Evolutionary conservation across 2,797 vertebrate species (phyloP), one percentile per base, ranked within the genome.

Genomic region (Ctenopoma kingsleyae): DNA sequence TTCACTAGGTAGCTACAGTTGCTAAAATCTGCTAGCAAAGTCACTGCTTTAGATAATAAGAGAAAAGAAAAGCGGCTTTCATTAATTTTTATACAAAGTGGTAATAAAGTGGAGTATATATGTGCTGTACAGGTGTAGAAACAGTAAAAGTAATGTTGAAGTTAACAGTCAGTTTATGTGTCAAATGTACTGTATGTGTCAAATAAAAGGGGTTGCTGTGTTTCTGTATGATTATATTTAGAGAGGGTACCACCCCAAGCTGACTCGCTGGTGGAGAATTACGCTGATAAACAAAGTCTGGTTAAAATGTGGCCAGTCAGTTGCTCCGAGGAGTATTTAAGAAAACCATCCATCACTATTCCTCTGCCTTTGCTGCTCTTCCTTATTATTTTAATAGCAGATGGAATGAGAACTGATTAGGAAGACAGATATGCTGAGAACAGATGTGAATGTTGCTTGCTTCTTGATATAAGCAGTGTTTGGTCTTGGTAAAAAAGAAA

Each of bases 181-280:
- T 51, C 22, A 41, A 15, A 62, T 41, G 27, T 30, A 7, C 25
- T 12, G 30, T 44, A 4, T 19, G 8, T 36, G 9, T 51, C 30
- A 41, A 15, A 57, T 41, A 13, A 57, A 35, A 52, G 4, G 22
- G 35, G 35, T 1, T 8, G 48, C 23, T 56, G 41, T 72, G 71
- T 63, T 62, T 36, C 40, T 63, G 23, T 46, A 20, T 38, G 5
- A 71, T 55, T 38, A 44, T 53, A 66, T 49, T 51, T 48, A 51
- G 32, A 35, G 50, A 79, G 63, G 71, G 73, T 86, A 89, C 87
- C 86, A 79, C 76, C 86, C 72, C n/a, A 20, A 60, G 43, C 62
- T 87, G 85, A 90, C 65, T 90, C 86, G 92, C 22, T 5, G 11
- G 64, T 17, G 30, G 74, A 86, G 76, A 87, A 84, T 85, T 74